Percentiles rank a stretch among this genome's conserved stretches.
Conservation (phyloP, 2,888 invertebrate genomes). For the Ophion ellenae region DNA sequence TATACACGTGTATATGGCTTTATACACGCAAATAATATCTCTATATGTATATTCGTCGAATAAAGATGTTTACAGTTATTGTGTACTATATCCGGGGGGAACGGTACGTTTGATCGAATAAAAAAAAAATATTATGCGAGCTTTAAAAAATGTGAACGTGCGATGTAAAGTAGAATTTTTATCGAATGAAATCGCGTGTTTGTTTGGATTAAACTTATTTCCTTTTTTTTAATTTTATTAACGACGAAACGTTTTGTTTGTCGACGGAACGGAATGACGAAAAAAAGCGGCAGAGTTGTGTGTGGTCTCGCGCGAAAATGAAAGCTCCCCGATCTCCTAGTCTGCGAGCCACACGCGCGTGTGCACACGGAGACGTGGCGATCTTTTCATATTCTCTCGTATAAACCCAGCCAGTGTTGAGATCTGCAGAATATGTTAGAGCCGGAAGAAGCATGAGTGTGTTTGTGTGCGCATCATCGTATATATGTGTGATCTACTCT, state of each 20-base stretch:
- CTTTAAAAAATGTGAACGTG: neutral
- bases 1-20: neutral
- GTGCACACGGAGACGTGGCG: constrained; percentile 27
- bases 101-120: too few relatives aligned
- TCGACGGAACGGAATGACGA: constrained; percentile 13
- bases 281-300: constrained; percentile 53
- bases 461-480: constrained; percentile 3
- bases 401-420: constrained; percentile 40
- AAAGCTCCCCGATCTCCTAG: constrained; percentile 46
- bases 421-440: constrained; percentile 42
- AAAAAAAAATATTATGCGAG: too few relatives aligned
- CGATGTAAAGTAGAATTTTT: neutral
- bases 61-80: too few relatives aligned
- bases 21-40: neutral
- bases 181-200: neutral
- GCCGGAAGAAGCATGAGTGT: constrained; percentile 19
- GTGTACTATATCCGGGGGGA: too few relatives aligned
- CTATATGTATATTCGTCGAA: too few relatives aligned
- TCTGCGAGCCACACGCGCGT: constrained; percentile 35
- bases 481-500: constrained; percentile 6
- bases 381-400: constrained; percentile 42
- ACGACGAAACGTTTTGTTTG: neutral
- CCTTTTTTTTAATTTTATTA: neutral
- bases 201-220: neutral
- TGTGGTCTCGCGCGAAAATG: constrained; percentile 56